Evolutionary conservation across 1,140 invertebrate genomes (phyloP).

Genomic region (Anastrepha ludens): DNA sequence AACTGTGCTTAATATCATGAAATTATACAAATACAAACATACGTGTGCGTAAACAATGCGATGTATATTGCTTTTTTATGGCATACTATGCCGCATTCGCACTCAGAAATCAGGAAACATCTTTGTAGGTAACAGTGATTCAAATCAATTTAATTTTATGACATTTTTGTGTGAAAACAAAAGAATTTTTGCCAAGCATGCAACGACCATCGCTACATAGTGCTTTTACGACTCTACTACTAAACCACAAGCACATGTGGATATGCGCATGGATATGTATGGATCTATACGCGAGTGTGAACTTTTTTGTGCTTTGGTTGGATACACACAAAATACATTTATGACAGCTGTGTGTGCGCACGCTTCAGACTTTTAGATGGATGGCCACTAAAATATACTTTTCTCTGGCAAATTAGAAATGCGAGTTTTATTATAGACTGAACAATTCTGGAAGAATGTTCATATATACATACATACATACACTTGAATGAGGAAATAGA

Average conservation of each 20-base stretch:
- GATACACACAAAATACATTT: not conserved
- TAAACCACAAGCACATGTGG: too few species aligned
- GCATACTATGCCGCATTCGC: conserved; percentile 9
- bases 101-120: not conserved
- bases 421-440: not conserved
- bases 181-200: not conserved
- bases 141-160: conserved; percentile 47
- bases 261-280: too few species aligned
- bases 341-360: not conserved
- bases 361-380: not conserved
- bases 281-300: not conserved
- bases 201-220: not conserved
- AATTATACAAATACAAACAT: not conserved
- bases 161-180: conserved; percentile 31
- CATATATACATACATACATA: too few species aligned
- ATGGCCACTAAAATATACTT: conserved; percentile 3
- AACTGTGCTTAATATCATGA: conserved; percentile 7
- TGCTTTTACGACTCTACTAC: not conserved
- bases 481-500: not conserved
- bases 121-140: conserved; percentile 43
- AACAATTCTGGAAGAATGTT: not conserved
- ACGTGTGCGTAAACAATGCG: not conserved
- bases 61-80: conserved; percentile 38
- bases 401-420: conserved; percentile 25
- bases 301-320: not conserved